Evolutionary conservation across 2,797 vertebrate species (phyloP), one percentile per base, ranked within the genome.

Genomic region (Malurus leucopterus): DNA sequence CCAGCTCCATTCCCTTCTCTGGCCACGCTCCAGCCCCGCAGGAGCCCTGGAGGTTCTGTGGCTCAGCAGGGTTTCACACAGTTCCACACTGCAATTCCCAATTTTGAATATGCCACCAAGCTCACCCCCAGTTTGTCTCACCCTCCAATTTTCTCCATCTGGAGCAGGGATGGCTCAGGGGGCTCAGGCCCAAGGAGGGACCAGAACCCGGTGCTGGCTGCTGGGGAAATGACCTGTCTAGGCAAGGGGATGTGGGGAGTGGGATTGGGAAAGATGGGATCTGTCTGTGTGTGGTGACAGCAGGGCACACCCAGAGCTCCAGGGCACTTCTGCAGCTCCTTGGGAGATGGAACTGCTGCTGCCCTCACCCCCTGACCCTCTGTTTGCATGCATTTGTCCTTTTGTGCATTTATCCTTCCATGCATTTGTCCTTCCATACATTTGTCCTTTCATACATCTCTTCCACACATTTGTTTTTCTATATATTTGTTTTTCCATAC

Each of bases 21-120:
- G 54, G 38, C 21, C 46, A 27, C 0, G 0, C 54, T 53, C 40
- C 63, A 68, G 17, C 24, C 24, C 30, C 47, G 68, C 55, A 2
- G 34, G 8, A 62, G 55, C 49, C 21, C 63, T 76, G 24, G 8
- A 36, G 13, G 12, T 49, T 62, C 57, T n/a, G 26, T 13, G 27
- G 43, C 54, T 30, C 47, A 23, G 38, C 24, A 68, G 9, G 34
- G 22, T 19, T 69, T 34, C 3, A 16, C 0, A 0, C 2, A 13
- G 32, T 24, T 57, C 34, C 15, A 38, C 15, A 2, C 18, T 22
- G 11, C 40, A n/a, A 12, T 9, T 44, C 1, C 29, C 21, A 4
- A 17, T 32, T 88, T 63, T n/a, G n/a, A 6, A 3, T 0, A 2
- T n/a, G 65, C 44, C 29, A 0, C n/a, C 43, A 30, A 20, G 22